Conservation (phyloP, 30 jellyfish, hydroid and myxozoan species). For the Aurelia sp. region DNA sequence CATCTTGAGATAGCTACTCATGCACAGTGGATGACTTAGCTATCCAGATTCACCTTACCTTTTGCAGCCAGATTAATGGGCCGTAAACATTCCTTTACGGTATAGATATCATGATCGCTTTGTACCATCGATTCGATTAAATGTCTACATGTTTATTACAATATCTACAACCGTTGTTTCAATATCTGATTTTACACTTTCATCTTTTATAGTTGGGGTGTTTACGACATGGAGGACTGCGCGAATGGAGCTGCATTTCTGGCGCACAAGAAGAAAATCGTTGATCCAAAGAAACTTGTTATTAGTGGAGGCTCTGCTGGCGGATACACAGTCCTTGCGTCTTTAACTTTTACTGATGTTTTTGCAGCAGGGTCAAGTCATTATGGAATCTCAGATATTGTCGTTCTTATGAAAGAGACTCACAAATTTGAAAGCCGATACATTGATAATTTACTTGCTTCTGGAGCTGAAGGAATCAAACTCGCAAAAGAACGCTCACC, state of each 20-base stretch:
- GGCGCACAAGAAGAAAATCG: slow-evolving; percentile 75
- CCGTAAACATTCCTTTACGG: no score
- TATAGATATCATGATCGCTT: no score
- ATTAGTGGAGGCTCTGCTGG: slow-evolving; percentile 96
- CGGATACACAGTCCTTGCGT: slow-evolving; percentile 83
- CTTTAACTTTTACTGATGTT: slow-evolving; percentile 72
- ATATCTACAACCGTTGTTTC: neutral
- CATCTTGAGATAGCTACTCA: no score
- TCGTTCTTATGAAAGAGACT: slow-evolving; percentile 66
- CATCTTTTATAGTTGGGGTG: slow-evolving; percentile 82
- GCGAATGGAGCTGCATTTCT: slow-evolving; percentile 76
- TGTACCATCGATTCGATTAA: no score
- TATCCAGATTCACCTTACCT: no score
- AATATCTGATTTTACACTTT: neutral
- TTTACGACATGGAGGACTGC: slow-evolving; percentile 85
- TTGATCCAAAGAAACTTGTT: slow-evolving; percentile 68
- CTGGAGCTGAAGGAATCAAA: slow-evolving; percentile 66
- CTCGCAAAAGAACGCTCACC: slow-evolving; percentile 84
- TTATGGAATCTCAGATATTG: slow-evolving; percentile 81
- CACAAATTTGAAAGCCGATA: slow-evolving; percentile 87
- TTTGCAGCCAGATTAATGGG: no score
- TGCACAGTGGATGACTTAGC: no score
- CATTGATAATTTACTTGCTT: slow-evolving; percentile 66
- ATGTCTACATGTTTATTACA: no score
- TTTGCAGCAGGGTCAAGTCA: slow-evolving; percentile 92